Conservation (phyloP, 2,113 vertebrate genomes). For the Psilopogon haemacephalus region DNA sequence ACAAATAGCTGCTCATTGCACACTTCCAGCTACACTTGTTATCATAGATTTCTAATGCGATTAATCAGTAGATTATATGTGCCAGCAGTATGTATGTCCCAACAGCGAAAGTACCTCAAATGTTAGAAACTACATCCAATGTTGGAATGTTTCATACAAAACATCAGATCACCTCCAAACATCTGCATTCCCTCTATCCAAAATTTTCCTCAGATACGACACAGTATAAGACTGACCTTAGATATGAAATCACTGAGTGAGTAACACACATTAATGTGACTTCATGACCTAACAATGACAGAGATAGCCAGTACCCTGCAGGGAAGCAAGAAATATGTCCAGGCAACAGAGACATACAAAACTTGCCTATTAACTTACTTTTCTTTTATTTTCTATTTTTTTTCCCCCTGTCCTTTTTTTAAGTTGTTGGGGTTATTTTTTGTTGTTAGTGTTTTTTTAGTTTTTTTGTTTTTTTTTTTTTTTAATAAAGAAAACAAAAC, state of each 20-base stretch:
- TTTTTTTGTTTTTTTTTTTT: background rate
- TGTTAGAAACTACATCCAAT: no score
- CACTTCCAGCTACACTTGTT: background rate
- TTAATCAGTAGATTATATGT: background rate
- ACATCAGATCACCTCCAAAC: background rate
- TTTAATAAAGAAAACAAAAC: background rate
- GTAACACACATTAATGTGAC: background rate
- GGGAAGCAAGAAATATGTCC: background rate
- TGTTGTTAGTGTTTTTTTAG: rapidly evolving
- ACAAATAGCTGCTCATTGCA: background rate
- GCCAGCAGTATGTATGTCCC: background rate
- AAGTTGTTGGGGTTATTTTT: no score
- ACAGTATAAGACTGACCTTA: background rate
- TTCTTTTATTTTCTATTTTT: no score
- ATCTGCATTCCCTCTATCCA: background rate
- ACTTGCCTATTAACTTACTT: background rate
- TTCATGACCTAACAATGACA: background rate
- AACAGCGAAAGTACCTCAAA: background rate
- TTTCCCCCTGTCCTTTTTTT: no score
- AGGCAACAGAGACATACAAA: background rate
- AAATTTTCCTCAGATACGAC: background rate
- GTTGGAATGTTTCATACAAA: background rate
- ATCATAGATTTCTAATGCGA: background rate
- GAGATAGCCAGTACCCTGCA: background rate
- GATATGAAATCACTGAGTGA: background rate